A percentile compares a stretch with the other conserved stretches of the same genome.
phyloP scores from a whole-genome alignment of 2,888 invertebrate genomes.

The Drosophila mimetica region DNA sequence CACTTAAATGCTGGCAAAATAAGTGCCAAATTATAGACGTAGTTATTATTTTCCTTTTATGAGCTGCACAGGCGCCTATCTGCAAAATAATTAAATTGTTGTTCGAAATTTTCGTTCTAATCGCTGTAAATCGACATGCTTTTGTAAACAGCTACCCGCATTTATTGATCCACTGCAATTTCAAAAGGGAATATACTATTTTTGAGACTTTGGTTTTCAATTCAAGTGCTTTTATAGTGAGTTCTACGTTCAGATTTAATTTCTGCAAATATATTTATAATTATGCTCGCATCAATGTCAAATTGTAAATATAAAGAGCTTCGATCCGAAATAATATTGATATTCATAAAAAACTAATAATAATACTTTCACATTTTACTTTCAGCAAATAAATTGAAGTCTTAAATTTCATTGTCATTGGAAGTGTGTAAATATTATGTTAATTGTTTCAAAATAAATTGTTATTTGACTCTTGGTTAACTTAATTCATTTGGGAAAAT shows the following conservation, averaged over 20 bases:
- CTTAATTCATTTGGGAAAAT: no score
- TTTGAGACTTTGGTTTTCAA: no score
- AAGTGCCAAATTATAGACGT: constrained; percentile 12
- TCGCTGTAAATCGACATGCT: not conserved
- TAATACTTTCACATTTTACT: not conserved
- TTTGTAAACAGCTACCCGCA: not conserved
- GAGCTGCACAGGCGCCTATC: not conserved
- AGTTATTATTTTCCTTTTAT: not conserved
- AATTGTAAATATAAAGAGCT: not conserved
- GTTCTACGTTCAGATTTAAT: no score
- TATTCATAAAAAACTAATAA: not conserved
- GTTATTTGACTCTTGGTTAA: not conserved
- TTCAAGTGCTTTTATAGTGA: no score
- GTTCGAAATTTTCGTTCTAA: not conserved
- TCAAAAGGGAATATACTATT: not conserved
- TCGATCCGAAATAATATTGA: not conserved
- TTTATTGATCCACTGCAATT: not conserved
- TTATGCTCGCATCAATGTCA: not conserved
- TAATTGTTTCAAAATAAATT: constrained; percentile 1
- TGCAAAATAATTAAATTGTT: not conserved
- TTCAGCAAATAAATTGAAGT: constrained; percentile 13
- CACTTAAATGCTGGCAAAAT: not conserved
- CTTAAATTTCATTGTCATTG: not conserved
- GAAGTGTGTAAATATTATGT: constrained; percentile 1
- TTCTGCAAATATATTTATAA: not conserved